Evolutionary conservation across 2,113 vertebrate species (phyloP).

Genomic region (Pristiophorus japonicus): DNA sequence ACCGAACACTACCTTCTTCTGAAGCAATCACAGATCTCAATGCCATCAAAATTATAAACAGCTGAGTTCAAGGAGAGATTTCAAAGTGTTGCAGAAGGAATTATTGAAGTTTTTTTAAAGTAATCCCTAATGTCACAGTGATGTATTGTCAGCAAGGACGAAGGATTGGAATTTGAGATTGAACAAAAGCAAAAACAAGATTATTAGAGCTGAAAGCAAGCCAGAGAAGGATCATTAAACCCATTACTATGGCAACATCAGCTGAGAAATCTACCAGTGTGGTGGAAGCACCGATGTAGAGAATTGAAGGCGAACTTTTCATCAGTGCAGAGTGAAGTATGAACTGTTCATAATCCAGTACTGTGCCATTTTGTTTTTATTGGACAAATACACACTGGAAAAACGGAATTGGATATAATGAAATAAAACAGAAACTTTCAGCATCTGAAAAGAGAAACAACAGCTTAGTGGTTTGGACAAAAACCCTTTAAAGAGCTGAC

Average conservation of each 20-base stretch:
- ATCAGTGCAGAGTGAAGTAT: background rate
- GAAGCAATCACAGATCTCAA: background rate
- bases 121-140: background rate
- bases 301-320: conserved; percentile 21
- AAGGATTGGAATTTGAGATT: background rate
- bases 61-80: background rate
- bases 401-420: background rate
- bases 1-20: background rate
- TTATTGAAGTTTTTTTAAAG: background rate
- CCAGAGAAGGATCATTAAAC: background rate
- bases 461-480: background rate
- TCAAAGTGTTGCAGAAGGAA: background rate
- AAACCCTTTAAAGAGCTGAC: background rate
- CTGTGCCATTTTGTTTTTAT: background rate
- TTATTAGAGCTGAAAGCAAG: background rate
- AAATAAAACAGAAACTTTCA: background rate
- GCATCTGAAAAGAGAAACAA: background rate
- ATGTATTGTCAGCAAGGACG: background rate
- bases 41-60: background rate
- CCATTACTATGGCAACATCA: background rate
- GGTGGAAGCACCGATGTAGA: background rate
- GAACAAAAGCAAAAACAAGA: background rate
- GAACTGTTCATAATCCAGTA: background rate
- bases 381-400: background rate
- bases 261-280: background rate